Conservation (phyloP, 2,888 invertebrate genomes). For the Agonopterix arenella region DNA sequence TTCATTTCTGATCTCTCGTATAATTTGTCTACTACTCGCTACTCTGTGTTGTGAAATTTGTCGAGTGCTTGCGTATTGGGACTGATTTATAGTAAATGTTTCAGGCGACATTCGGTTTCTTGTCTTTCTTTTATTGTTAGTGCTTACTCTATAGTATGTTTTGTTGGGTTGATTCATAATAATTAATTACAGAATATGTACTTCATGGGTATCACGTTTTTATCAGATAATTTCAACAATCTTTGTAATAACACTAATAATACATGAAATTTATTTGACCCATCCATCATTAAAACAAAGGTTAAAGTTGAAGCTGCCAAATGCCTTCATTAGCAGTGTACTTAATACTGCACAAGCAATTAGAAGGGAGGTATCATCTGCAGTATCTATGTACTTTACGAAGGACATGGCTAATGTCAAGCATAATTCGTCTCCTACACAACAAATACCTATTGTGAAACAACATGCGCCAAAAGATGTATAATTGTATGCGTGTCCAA, state of each 20-base stretch:
- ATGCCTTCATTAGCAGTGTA: conserved; percentile 1
- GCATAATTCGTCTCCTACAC: conserved; percentile 64
- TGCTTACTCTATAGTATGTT: not conserved
- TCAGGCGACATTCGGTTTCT: not conserved
- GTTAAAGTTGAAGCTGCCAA: not conserved
- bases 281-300: not conserved
- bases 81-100: not conserved
- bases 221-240: too few species aligned
- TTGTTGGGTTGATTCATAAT: too few species aligned
- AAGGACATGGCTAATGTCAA: conserved; percentile 30
- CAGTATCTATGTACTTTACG: not conserved
- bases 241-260: too few species aligned
- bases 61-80: not conserved
- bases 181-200: too few species aligned
- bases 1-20: conserved; percentile 9
- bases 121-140: not conserved
- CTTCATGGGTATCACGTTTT: not conserved
- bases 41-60: conserved; percentile 3
- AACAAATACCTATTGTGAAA: conserved; percentile 40
- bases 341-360: conserved; percentile 12
- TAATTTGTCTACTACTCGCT: conserved; percentile 13
- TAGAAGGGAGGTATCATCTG: conserved; percentile 18
- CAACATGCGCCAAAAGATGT: conserved; percentile 25
- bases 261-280: not conserved
- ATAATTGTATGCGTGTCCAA: conserved; percentile 32